Base-by-base conservation (phyloP, 2,797 vertebrate genomes). In the Rhynchotus rufescens region DNA sequence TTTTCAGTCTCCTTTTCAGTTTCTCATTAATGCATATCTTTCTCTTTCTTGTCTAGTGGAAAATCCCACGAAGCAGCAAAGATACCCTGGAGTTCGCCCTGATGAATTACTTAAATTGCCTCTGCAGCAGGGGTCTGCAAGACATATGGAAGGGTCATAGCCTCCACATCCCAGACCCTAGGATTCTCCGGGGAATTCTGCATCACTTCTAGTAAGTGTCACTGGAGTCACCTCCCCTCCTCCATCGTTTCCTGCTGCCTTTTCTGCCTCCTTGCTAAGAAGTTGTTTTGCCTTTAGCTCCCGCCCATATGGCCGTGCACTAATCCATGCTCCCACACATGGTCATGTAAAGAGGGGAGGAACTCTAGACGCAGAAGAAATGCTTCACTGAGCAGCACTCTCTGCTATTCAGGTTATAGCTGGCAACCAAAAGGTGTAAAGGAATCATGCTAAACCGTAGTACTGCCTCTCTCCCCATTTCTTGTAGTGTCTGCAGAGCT, bases 161-260 rank as follows among this genome's bases (percentile, higher is more conserved):
- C 65, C 65, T 82, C 45, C 13, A 0, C 9, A 26, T 86, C 76
- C 82, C 82, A 65, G 42, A 36, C 49, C 49, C 77, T 74, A 4
- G 0, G 8, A 10, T 71, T 52, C 74, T 56, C 3, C 1, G 28
- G 86, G 86, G 51, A 91, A 83, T 84, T 71, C 61, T 59, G 75
- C 65, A 68, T 87, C 91, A 21, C 86, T 92, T 78, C 86, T 59
- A 83, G 82, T 67, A 62, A 82, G 76, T 52, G 59, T 40, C 79
- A 61, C 1, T 36, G 67, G 56, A 90, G 66, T 44, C 34, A 47
- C 52, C 62, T 75, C 80, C 84, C 90, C 81, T 80, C 90, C 90
- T 94, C 84, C 95, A 85, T 75, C n/a, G 15, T 44, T 89, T 85
- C 76, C 86, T 78, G 62, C 76, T 95, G 66, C 25, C 69, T 86